Evolutionary conservation across 2,113 vertebrate species (phyloP), one percentile per base, ranked within the genome.

Genomic region (Macrotis lagotis): DNA sequence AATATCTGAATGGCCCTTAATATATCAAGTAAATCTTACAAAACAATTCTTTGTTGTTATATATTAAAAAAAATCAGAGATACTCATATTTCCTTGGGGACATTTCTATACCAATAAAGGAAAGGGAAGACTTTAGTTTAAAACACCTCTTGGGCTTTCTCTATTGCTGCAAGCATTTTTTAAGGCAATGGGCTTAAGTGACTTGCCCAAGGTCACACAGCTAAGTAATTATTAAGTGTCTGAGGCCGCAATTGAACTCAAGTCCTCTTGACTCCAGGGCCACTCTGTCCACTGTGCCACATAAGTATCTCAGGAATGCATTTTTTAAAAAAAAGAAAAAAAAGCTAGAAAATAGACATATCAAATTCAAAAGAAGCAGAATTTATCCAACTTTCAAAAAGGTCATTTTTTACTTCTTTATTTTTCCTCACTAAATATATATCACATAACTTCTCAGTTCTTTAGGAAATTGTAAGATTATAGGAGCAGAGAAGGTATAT

Each of bases 11-110:
- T 53, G 51, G 94, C 92, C 96, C 95, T 97, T 97, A 97, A 95
- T 95, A 95, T 97, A 97, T 98, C 97, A 96, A 97, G 96, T 97
- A 97, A 95, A 96, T 93, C 95, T 97, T 97, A 96, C 94, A 93
- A 97, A 98, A 97, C 89, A 96, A 93, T 90, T 91, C 95, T 96
- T 97, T 98, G 94, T 97, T 97, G 95, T 95, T 93, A 97, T 96
- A 97, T 97, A 97, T 95, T 96, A 97, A 90, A 90, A 97, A 97
- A 95, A 92, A 95, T 95, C 95, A 97, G 96, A 96, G 97, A 95
- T 66, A 96, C 92, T 97, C 97, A 95, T 96, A 96, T 97, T 96
- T 97, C 96, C 94, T 92, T 19, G 94, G 96, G 92, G 97, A 96
- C 74, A 83, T 95, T 97, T 95, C 93, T 95, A 94, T 96, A 94